Percentiles rank a stretch among this genome's conserved stretches.
Evolutionary conservation across 2,113 vertebrate species (phyloP).

Genomic region (Setophaga coronata): DNA sequence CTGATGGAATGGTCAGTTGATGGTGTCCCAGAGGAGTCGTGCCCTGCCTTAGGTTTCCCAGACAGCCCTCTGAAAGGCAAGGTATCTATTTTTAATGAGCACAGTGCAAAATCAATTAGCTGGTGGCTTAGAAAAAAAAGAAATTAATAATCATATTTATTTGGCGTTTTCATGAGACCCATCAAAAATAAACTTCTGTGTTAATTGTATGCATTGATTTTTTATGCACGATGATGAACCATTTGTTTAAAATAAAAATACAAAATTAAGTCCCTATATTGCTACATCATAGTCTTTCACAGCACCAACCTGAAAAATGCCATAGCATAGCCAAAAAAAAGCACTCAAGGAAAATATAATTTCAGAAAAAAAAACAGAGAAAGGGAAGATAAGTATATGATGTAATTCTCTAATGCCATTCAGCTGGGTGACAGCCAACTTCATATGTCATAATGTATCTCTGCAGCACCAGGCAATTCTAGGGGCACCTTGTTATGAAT

Average conservation of each 20-base stretch:
- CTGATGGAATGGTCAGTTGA: conserved; percentile 75
- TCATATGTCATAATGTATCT: background rate
- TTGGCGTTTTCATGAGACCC: conserved; percentile 23
- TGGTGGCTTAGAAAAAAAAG: conserved; percentile 42
- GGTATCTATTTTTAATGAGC: conserved; percentile 82
- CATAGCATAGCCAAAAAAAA: background rate
- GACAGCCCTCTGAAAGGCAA: conserved; percentile 69
- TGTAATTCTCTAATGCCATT: conserved; percentile 31
- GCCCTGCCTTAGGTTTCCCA: conserved; percentile 69
- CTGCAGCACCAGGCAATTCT: background rate
- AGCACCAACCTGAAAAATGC: background rate
- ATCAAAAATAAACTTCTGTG: conserved; percentile 24
- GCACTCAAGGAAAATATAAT: background rate
- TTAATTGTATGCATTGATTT: background rate
- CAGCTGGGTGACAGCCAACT: conserved; percentile 12
- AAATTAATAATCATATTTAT: conserved; percentile 74
- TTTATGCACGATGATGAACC: background rate
- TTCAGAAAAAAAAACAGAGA: conserved; percentile 30
- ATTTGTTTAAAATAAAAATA: conserved; percentile 12
- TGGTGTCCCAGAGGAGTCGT: conserved; percentile 68
- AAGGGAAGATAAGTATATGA: conserved; percentile 17
- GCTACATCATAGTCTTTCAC: background rate
- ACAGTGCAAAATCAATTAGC: conserved; percentile 76
- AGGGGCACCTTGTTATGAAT: background rate
- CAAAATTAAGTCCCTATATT: background rate